Base-by-base conservation (phyloP, 2,888 invertebrate species). In the Lamellibrachia columna region DNA sequence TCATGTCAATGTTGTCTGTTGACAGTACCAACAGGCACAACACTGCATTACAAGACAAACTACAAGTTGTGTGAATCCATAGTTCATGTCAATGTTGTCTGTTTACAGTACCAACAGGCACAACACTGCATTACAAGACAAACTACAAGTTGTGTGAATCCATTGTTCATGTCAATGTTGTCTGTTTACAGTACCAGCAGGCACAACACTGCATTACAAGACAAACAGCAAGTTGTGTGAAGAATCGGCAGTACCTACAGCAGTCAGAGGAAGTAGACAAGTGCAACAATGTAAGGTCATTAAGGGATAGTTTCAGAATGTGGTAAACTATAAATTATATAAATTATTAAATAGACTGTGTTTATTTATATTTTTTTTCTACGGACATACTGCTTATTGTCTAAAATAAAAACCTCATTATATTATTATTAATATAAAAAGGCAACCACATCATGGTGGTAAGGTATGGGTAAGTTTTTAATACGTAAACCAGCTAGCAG, bases 1-100 rank as follows among this genome's bases (percentile, higher is more conserved):
- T 75, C 75, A 75, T 75, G 22, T 75, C 75, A 75, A 75, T 75
- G 75, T 75, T 75, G 75, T 75, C 75, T 75, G 75, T 75, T 75
- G 22, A 75, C 75, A 75, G 75, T 75, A 75, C 75, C 75, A 75
- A 4, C 75, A 75, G n/a, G 15, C n/a, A 22, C 75, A 75, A 22
- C 75, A 75, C 75, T 75, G 75, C 75, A 75, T 75, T 75, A 75
- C 75, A 22, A 75, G 22, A 6, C 75, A 75, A 75, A 75, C 75
- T n/a, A n/a, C 75, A 2, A 75, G 22, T 6, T 75, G 15, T 75
- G 11, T 75, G 60, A 75, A 75, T 75, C 75, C 22, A 22, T 75
- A 22, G 75, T 22, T 75, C 75, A 75, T 75, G 22, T 75, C 75
- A 75, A 75, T 75, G 75, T 75, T 75, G 75, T 75, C 75, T 75